Evolutionary conservation across 2,797 vertebrate species (phyloP), one percentile per base, ranked within the genome.

Genomic region (Geotria australis): DNA sequence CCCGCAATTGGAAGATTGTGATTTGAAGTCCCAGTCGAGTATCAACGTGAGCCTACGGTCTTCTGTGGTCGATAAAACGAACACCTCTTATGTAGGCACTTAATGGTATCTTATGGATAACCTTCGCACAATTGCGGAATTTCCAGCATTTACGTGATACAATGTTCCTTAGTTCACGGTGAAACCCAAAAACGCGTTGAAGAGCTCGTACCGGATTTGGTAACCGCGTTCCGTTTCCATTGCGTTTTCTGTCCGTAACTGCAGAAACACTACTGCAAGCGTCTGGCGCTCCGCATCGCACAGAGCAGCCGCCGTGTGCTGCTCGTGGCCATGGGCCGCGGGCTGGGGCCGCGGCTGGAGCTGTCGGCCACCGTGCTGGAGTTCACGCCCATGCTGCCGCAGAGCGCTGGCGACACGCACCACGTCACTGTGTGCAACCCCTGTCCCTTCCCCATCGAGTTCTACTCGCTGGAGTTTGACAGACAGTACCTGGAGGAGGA

Each of bases 381-480:
- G 24, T 65, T 96, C 62, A 79, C 73, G 2, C 77, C 83, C 0
- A 58, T 77, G 60, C 66, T 83, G 57, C 83, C 79, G 0, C 62
- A 59, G 45, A 71, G 68, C 46, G 2, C 7, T 3, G 77, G 75
- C 1, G 60, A 62, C 0, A 72, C 77, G 61, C 68, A 67, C 0
- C 69, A 76, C 10, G 72, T 88, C 61, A 62, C 65, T 1, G 75
- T 93, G 59, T 76, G 56, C 62, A 96, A 94, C 67, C 78, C 74
- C 1, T 81, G 81, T 49, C 61, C 68, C 46, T 93, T 84, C 59
- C 79, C 84, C 10, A 61, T 85, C 1, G 85, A 94, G 63, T 81
- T 96, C 66, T 94, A 85, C 66, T 86, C 73, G 0, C 56, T 91
- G 65, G 84, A 93, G 58, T 76, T 78, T 2, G 84, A 94, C 65